A percentile compares a stretch with the other conserved stretches of the same genome.
Conservation (phyloP, 2,797 vertebrate genomes). For the Crypturellus tataupa region DNA sequence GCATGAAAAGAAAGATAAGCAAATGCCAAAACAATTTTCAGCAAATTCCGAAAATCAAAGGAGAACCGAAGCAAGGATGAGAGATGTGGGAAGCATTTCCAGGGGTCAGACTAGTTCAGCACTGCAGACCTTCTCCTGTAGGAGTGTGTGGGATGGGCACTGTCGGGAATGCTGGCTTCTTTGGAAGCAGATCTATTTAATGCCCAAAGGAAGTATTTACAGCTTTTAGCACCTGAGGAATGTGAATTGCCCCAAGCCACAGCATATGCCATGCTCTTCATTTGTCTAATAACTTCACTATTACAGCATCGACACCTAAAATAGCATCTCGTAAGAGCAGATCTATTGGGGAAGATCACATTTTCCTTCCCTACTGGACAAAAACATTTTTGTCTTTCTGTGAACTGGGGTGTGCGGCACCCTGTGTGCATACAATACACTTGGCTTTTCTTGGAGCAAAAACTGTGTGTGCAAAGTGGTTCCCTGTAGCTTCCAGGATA, state of each 20-base stretch:
- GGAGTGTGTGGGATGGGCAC: constrained; percentile 46
- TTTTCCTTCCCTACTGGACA: neutral
- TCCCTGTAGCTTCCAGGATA: constrained; percentile 10
- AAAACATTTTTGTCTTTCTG: neutral
- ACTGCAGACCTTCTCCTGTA: constrained; percentile 27
- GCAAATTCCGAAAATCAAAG: constrained; percentile 16
- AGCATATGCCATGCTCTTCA: constrained; percentile 17
- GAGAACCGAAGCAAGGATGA: constrained; percentile 5
- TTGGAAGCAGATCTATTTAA: constrained; percentile 44
- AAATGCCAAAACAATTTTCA: constrained; percentile 21
- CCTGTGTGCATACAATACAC: rapidly evolving
- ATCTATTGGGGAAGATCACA: neutral
- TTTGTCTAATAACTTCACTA: constrained; percentile 55
- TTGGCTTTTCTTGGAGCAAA: constrained; percentile 34
- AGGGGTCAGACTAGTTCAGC: constrained; percentile 65
- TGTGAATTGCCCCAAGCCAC: constrained; percentile 11
- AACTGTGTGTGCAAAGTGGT: constrained; percentile 1
- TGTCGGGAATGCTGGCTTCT: constrained; percentile 51
- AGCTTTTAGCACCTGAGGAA: constrained; percentile 66
- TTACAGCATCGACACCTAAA: constrained; percentile 41
- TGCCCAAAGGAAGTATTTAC: constrained; percentile 66
- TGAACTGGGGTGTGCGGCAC: neutral
- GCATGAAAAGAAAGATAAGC: neutral
- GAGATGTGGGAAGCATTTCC: constrained; percentile 52
- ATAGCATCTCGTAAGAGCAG: constrained; percentile 43